These are phyloP conservation scores for Mesaphorura yosii DNA, from an alignment of 1,140 invertebrate species.

Conservation along the genomic window DNA sequence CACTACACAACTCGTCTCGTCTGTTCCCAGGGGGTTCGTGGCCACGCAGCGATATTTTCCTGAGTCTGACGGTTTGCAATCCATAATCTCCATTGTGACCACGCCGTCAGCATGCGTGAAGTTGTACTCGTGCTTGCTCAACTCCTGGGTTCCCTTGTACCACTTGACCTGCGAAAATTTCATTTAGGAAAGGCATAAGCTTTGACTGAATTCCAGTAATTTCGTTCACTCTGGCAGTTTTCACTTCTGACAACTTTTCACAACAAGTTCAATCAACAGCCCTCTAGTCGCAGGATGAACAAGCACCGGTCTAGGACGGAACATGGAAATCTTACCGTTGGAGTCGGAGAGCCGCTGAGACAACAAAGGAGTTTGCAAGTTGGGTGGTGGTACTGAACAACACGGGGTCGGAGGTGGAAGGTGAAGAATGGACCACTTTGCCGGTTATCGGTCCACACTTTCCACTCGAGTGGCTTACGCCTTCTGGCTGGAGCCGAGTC, in stretches of 20 bases:
- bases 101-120: conserved; percentile 86
- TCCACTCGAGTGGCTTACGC: conserved; percentile 67
- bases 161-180: conserved; percentile 49
- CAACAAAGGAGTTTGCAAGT: conserved; percentile 96
- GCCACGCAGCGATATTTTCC: conserved; percentile 92
- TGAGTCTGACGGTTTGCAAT: conserved; percentile 85
- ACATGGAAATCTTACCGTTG: conserved; percentile 52
- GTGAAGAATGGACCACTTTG: conserved; percentile 88
- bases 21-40: conserved; percentile 78
- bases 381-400: conserved; percentile 82
- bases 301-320: too few species aligned
- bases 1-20: conserved; percentile 89
- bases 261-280: too few species aligned
- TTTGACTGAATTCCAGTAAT: not conserved
- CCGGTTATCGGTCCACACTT: conserved; percentile 76
- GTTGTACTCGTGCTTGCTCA: conserved; percentile 78
- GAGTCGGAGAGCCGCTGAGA: conserved; percentile 81
- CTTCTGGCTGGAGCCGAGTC: conserved; percentile 55
- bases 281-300: too few species aligned
- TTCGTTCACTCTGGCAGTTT: not conserved
- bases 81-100: conserved; percentile 88
- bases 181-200: not conserved
- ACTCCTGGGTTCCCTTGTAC: conserved; percentile 85
- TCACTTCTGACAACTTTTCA: not conserved
- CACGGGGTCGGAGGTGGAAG: conserved; percentile 90